Evolutionary conservation across 2,797 vertebrate genomes (phyloP).

Genomic region (Artibeus jamaicensis): DNA sequence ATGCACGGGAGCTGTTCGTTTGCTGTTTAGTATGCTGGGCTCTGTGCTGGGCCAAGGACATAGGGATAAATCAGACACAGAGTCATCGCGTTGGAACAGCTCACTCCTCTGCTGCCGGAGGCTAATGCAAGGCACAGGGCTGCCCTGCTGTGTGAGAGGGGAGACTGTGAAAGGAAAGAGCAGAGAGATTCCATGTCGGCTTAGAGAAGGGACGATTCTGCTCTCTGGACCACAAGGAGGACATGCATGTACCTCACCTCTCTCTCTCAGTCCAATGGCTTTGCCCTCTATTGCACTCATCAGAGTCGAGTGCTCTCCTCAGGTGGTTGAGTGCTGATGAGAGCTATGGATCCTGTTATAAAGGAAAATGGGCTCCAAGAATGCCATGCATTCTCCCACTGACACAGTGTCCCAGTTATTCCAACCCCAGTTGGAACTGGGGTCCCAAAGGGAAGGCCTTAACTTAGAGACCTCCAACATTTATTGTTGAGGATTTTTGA

Average conservation of each 20-base stretch:
- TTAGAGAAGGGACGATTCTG: not conserved
- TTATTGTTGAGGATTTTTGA: not conserved
- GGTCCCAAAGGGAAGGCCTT: not conserved
- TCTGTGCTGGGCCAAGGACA: not conserved
- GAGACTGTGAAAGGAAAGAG: accelerated
- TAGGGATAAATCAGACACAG: not conserved
- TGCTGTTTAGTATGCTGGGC: not conserved
- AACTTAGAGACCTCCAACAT: not conserved
- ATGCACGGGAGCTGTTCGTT: not conserved
- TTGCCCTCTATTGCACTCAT: not conserved
- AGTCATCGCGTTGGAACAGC: not conserved
- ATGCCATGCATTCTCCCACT: not conserved
- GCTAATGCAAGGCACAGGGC: not conserved
- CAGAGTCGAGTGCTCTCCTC: not conserved
- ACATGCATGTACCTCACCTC: not conserved
- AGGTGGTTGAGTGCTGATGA: not conserved
- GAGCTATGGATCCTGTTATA: not conserved
- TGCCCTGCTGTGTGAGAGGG: accelerated
- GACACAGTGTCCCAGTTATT: not conserved
- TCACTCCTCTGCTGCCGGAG: not conserved
- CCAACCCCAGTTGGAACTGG: too few species aligned
- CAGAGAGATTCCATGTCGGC: not conserved
- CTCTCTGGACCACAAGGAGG: not conserved
- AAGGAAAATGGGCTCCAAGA: not conserved
- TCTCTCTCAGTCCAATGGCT: not conserved